Evolutionary conservation across 2,888 invertebrate genomes (phyloP).

Genomic region (Miltochrista miniata): DNA sequence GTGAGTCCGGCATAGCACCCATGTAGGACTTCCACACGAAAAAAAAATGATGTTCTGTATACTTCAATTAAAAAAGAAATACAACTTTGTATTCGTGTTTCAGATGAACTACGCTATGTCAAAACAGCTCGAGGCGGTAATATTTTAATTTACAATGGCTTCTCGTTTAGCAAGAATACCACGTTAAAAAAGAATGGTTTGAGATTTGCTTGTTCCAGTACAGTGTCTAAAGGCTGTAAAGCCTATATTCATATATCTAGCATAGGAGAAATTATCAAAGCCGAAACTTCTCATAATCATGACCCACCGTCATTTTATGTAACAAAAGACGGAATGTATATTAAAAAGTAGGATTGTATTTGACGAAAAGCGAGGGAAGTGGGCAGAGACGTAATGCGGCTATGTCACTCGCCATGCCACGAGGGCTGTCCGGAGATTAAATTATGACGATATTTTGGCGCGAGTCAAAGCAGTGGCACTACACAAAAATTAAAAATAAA

Average conservation of each 20-base stretch:
- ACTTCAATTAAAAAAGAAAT: not conserved
- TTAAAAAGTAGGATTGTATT: conserved; percentile 33
- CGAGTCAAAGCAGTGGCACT: too few relatives aligned
- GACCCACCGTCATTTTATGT: conserved; percentile 30
- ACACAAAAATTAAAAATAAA: too few relatives aligned
- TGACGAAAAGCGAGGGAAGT: too few relatives aligned
- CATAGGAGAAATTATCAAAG: conserved; percentile 35
- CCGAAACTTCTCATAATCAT: conserved; percentile 42
- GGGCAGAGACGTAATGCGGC: too few relatives aligned
- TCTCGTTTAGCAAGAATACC: conserved; percentile 46
- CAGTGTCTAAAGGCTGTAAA: conserved; percentile 39
- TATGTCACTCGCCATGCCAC: too few relatives aligned
- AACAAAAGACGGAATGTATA: conserved; percentile 32
- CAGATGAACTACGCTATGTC: conserved; percentile 12
- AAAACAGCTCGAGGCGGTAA: conserved; percentile 25
- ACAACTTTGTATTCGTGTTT: not conserved
- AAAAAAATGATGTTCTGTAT: too few relatives aligned
- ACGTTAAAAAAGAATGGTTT: conserved; percentile 37
- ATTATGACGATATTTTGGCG: too few relatives aligned
- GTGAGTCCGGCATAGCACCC: too few relatives aligned
- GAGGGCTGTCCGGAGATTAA: too few relatives aligned
- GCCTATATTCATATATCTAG: conserved; percentile 45
- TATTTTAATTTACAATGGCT: conserved; percentile 40
- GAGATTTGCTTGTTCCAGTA: conserved; percentile 46
- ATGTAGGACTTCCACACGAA: too few relatives aligned